A percentile compares a stretch with the other conserved stretches of the same genome.
Evolutionary conservation across 2,888 invertebrate species (phyloP).

Genomic region (Eupithecia subumbrata): DNA sequence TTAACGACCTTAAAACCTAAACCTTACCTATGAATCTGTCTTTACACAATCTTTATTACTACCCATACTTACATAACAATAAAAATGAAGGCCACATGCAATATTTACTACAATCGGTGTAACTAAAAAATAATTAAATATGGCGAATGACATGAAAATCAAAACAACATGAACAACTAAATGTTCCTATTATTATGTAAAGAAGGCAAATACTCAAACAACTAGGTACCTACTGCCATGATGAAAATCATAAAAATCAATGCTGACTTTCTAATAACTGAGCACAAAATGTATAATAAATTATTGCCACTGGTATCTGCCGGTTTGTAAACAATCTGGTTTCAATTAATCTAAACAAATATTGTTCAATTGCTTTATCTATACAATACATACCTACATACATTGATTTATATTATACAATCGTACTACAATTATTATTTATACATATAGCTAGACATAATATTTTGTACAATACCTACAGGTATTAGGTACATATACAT

Average conservation of each 20-base stretch:
- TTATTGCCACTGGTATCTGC: slow-evolving; percentile 22
- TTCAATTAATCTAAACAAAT: slow-evolving; percentile 30
- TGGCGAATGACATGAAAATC: neutral
- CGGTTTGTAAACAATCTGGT: slow-evolving; percentile 31
- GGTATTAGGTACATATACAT: no score
- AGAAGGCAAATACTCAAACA: neutral
- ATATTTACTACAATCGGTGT: neutral
- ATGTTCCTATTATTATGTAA: neutral
- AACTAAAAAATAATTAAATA: neutral
- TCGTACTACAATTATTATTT: no score
- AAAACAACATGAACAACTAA: neutral
- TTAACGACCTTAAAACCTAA: neutral
- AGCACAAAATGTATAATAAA: slow-evolving; percentile 16
- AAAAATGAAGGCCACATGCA: neutral
- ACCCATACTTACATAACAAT: neutral
- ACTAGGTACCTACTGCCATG: neutral
- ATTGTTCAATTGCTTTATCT: slow-evolving; percentile 26
- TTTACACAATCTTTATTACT: neutral
- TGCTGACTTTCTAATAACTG: neutral
- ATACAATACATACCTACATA: neutral
- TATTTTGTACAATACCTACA: neutral
- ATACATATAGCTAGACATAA: neutral
- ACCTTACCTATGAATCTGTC: neutral
- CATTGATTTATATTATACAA: slow-evolving; percentile 2
- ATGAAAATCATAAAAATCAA: neutral